A percentile compares a stretch with the other conserved stretches of the same genome.
These are phyloP conservation scores for Porites divaricata DNA, from an alignment of 92 coral and sea anemone species.

Conservation along the genomic window DNA sequence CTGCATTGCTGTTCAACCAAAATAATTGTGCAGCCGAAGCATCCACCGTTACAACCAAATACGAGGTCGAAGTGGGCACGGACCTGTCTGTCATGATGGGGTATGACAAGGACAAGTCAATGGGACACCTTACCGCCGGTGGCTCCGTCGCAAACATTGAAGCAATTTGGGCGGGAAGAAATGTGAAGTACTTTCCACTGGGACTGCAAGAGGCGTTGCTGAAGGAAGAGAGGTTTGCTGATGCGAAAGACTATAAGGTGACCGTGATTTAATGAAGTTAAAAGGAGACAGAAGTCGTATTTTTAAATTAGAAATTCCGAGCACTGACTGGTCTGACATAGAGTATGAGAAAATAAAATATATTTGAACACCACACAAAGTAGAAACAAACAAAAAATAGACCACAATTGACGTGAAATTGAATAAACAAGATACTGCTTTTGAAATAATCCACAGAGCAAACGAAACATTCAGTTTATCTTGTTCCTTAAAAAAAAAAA, in stretches of 20 bases:
- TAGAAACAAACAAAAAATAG: too few species aligned
- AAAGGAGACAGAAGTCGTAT: too few species aligned
- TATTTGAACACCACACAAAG: too few species aligned
- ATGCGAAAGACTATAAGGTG: conserved; percentile 57
- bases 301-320: too few species aligned
- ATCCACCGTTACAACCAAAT: conserved; percentile 78
- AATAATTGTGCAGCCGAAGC: conserved; percentile 87
- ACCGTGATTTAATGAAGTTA: too few species aligned
- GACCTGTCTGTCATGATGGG: conserved; percentile 92
- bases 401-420: too few species aligned
- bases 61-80: conserved; percentile 78
- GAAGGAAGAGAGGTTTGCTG: conserved; percentile 55
- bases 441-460: too few species aligned
- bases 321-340: too few species aligned
- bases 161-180: conserved; percentile 93
- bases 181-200: conserved; percentile 83
- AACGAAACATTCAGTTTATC: too few species aligned
- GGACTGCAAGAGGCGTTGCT: conserved; percentile 79
- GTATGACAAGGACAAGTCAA: conserved; percentile 60
- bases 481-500: too few species aligned
- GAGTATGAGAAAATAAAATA: too few species aligned
- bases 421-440: too few species aligned
- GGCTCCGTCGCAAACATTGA: conserved; percentile 91
- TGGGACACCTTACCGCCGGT: conserved; percentile 77
- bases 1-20: conserved; percentile 84